These are phyloP conservation scores for Hipposideros larvatus DNA, from an alignment of 2,797 vertebrate species.

Conservation along the genomic window DNA sequence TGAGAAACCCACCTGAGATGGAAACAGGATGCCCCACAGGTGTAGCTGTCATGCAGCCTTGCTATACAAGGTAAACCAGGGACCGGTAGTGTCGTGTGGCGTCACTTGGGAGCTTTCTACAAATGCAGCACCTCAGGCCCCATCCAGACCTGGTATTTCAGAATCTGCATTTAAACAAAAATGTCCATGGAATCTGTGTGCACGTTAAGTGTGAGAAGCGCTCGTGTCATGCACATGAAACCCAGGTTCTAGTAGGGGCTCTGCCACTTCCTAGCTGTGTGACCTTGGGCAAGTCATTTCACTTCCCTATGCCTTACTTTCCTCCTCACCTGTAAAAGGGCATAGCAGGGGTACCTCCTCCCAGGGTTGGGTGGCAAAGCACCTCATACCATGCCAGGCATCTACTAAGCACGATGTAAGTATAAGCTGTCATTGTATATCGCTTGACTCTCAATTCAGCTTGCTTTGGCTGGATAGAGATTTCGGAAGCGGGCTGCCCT, in stretches of 20 bases:
- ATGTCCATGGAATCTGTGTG: rapidly evolving
- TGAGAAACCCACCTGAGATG: neutral
- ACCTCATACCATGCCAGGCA: neutral
- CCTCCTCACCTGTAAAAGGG: neutral
- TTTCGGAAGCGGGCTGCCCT: neutral
- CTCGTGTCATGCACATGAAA: rapidly evolving
- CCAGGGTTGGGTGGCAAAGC: neutral
- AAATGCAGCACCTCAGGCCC: neutral
- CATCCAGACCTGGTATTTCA: neutral
- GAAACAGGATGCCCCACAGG: neutral
- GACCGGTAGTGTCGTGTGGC: neutral
- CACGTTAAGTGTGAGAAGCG: neutral
- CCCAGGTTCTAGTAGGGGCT: neutral
- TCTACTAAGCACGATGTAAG: rapidly evolving
- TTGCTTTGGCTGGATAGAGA: neutral
- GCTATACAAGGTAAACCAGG: neutral
- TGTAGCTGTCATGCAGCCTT: rapidly evolving
- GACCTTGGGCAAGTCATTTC: neutral
- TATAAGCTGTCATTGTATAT: neutral
- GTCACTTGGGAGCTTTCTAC: neutral
- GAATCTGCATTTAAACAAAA: neutral
- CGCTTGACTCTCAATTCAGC: neutral
- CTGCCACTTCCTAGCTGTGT: neutral
- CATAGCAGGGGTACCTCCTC: no score
- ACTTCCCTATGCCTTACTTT: neutral